These are phyloP conservation scores for Melanotaenia pygmaea DNA, from an alignment of 2,797 vertebrate species.

Conservation along the genomic window DNA sequence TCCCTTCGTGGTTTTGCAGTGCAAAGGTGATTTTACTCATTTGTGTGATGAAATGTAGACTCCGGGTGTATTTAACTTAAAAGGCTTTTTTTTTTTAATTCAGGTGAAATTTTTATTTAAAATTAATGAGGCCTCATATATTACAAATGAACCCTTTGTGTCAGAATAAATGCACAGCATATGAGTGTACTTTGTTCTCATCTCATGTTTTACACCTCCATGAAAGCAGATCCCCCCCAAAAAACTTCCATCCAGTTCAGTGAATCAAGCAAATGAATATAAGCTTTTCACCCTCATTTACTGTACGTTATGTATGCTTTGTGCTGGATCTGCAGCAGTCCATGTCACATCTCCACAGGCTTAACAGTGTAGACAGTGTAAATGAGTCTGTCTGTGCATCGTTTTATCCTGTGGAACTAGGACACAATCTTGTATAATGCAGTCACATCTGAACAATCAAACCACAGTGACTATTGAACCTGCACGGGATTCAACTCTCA, in stretches of 20 bases:
- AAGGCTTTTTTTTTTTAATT: background rate
- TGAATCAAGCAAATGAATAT: constrained; percentile 48
- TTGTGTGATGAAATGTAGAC: background rate
- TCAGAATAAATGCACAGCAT: background rate
- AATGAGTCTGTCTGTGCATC: constrained; percentile 46
- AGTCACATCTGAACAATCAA: constrained; percentile 53
- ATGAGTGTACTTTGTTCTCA: background rate
- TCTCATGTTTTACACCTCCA: constrained; percentile 33
- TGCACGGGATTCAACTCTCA: constrained; percentile 22
- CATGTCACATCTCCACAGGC: constrained; percentile 49
- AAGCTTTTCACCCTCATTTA: constrained; percentile 45
- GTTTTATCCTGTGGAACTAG: constrained; percentile 25
- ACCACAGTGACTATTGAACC: constrained; percentile 38
- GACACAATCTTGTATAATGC: constrained; percentile 22
- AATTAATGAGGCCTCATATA: background rate
- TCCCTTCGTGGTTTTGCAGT: constrained; percentile 1
- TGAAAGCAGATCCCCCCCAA: constrained; percentile 31
- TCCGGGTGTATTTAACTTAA: constrained; percentile 2
- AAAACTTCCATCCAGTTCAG: constrained; percentile 36
- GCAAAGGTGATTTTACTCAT: constrained; percentile 12
- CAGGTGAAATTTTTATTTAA: background rate
- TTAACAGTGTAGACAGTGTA: constrained; percentile 31
- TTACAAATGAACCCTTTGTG: background rate
- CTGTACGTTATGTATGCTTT: constrained; percentile 43
- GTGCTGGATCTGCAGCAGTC: constrained; percentile 40